A percentile compares a stretch with the other conserved stretches of the same genome.
Conservation (phyloP, 1,140 invertebrate genomes). For the Brachionus calyciflorus region DNA sequence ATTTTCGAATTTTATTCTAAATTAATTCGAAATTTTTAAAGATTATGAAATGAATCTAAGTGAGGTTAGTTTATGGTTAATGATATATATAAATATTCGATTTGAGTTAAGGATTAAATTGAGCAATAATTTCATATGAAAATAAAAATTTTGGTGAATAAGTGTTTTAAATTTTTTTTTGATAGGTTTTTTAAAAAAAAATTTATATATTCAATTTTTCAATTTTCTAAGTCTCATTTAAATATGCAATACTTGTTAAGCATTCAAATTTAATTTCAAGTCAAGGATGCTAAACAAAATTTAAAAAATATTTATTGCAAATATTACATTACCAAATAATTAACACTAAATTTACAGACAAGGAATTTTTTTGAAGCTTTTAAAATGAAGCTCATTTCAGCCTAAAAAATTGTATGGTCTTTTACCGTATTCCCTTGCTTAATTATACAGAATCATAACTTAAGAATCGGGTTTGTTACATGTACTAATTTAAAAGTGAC, state of each 20-base stretch:
- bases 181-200: not conserved
- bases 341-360: too few relatives aligned
- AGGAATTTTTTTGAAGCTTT: not conserved
- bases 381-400: too few relatives aligned
- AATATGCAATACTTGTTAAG: conserved; percentile 35
- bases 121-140: too few relatives aligned
- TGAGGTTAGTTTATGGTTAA: too few relatives aligned
- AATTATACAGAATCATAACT: too few relatives aligned
- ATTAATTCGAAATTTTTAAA: not conserved
- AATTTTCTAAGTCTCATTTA: conserved; percentile 36
- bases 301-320: conserved; percentile 4
- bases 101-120: too few relatives aligned
- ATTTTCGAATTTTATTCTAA: conserved; percentile 9
- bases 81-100: too few relatives aligned
- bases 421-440: too few relatives aligned
- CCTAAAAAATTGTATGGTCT: too few relatives aligned
- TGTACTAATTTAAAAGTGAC: too few relatives aligned
- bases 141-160: not conserved
- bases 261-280: not conserved
- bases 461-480: too few relatives aligned
- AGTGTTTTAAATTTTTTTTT: not conserved
- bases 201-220: conserved; percentile 10
- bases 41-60: too few relatives aligned
- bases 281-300: conserved; percentile 43
- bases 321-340: conserved; percentile 30